Base-by-base conservation (phyloP, 2,888 invertebrate genomes). In the Hemicrepidius hirtus region DNA sequence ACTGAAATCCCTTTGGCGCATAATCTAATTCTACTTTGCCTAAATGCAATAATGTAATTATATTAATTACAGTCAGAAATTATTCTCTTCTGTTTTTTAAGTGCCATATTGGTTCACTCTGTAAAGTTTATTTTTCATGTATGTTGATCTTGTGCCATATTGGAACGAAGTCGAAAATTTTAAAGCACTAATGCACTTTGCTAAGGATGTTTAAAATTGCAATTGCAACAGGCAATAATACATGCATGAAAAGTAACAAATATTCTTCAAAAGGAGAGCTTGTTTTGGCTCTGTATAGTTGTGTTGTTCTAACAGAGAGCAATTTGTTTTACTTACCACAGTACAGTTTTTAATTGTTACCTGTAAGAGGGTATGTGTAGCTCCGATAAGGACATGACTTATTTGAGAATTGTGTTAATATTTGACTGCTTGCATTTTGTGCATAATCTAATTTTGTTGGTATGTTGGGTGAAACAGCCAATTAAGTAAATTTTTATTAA, bases 41-140 rank as follows among this genome's bases (percentile, higher is more conserved):
- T 40, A 40, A 40, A 40, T 40, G 3, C n/a, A 13, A 40, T 40
- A 9, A 50, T 65, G 64, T 65, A 65, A 65, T 65, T 65, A 65
- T 53, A 65, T 65, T 65, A 67, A 67, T 67, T 57, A 67, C 67
- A 59, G 4, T 9, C 7, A 2, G 32, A 32, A 32, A 32, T 32
- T 5, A 18, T 35, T 4, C n/a, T 20, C 1, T 5, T 13, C 13
- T 3, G 0, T 13, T 40, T 1, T 49, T 28, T 68, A 21, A 50
- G 41, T 50, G 68, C 59, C 50, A 57, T 41, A 40, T 44, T 65
- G 55, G 73, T 62, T 65, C 60, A 53, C 69, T 69, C 68, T 69
- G 69, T 73, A 65, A 64, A 50, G 49, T 59, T 74, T 64, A 50
- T 74, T 74, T 74, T 74, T 74, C 74, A 68, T 74, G 63, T 74